phyloP scores from a whole-genome alignment of 2,113 vertebrate genomes.

The Gallinago paraguaiae region DNA sequence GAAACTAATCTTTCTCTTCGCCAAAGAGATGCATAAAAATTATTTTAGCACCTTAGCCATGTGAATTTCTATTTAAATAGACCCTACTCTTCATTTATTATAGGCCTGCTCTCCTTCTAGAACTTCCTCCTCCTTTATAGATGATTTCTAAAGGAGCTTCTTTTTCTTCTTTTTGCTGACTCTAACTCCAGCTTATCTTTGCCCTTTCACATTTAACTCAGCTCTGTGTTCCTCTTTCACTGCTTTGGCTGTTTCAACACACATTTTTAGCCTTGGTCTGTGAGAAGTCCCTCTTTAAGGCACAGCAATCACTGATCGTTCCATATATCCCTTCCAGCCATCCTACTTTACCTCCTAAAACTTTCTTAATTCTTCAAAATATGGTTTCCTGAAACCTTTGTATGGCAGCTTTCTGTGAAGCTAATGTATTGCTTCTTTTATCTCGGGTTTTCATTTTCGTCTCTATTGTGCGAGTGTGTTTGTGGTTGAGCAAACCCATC shows the following conservation, averaged over 20 bases:
- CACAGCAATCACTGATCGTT: background rate
- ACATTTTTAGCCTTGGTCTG: background rate
- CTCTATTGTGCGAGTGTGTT: background rate
- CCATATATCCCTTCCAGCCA: background rate
- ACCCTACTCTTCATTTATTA: background rate
- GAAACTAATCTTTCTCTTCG: background rate
- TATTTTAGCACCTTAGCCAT: background rate
- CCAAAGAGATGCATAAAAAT: background rate
- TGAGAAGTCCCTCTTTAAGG: constrained; percentile 24
- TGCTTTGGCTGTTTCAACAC: background rate
- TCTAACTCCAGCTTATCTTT: constrained; percentile 41
- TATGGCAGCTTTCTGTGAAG: constrained; percentile 2
- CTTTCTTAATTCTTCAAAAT: constrained; percentile 38
- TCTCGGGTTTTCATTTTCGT: constrained; percentile 17
- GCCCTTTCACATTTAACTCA: constrained; percentile 1
- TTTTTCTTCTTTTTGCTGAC: constrained; percentile 55
- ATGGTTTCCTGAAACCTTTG: background rate
- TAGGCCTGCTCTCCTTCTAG: background rate
- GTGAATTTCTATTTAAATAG: background rate
- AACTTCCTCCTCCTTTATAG: constrained; percentile 24
- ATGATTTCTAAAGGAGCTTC: constrained; percentile 19
- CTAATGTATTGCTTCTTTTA: constrained; percentile 22
- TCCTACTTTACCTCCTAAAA: constrained; percentile 32
- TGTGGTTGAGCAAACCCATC: constrained; percentile 46
- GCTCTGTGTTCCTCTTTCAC: background rate